These are phyloP conservation scores for Linnaemya tessellans DNA, from an alignment of 2,888 invertebrate genomes.

Conservation along the genomic window DNA sequence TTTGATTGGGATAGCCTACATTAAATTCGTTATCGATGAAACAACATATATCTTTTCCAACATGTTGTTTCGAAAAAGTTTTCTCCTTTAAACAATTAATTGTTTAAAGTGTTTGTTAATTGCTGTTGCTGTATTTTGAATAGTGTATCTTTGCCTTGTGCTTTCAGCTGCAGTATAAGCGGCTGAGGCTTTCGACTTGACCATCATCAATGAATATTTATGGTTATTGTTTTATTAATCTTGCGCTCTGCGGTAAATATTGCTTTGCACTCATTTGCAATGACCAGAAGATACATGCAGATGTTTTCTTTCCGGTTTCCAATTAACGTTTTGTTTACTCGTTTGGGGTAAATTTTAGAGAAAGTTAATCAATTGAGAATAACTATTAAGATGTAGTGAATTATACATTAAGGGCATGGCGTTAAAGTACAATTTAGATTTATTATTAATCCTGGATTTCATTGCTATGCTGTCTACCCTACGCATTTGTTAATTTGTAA, in stretches of 20 bases:
- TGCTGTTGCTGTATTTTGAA: slow-evolving; percentile 30
- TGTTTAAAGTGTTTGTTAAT: slow-evolving; percentile 38
- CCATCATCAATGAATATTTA: slow-evolving; percentile 52
- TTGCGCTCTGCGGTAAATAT: slow-evolving; percentile 23
- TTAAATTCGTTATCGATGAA: background rate
- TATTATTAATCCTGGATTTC: background rate
- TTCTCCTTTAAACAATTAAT: background rate
- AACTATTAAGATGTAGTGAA: background rate
- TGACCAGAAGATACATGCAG: slow-evolving; percentile 43
- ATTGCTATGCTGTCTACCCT: background rate
- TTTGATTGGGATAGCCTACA: too few relatives aligned
- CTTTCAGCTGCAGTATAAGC: slow-evolving; percentile 28
- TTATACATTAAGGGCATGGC: background rate
- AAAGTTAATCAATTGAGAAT: slow-evolving; percentile 19
- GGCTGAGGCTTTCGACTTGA: slow-evolving; percentile 60
- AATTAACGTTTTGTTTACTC: slow-evolving; percentile 5
- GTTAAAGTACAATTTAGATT: background rate
- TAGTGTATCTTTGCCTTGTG: slow-evolving; percentile 31
- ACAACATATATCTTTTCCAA: background rate
- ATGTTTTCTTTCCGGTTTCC: slow-evolving; percentile 65
- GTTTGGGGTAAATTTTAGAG: slow-evolving; percentile 27
- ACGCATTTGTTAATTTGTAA: background rate
- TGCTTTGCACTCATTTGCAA: slow-evolving; percentile 47
- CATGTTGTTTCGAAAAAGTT: slow-evolving; percentile 14
- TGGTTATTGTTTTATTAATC: slow-evolving; percentile 27